phyloP scores from a whole-genome alignment of 2,113 vertebrate species.

The Thryonomys swinderianus region DNA sequence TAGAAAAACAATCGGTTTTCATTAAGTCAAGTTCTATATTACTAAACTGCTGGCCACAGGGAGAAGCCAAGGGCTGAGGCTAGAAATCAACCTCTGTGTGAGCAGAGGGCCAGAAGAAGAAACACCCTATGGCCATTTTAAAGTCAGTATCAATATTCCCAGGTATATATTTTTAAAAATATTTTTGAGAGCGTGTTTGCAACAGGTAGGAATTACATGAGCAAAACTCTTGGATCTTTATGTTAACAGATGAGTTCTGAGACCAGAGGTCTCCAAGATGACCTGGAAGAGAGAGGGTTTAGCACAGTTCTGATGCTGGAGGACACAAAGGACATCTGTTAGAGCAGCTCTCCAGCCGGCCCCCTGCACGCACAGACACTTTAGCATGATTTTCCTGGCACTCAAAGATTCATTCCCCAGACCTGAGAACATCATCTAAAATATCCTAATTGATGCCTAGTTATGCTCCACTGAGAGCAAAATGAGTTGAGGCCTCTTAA shows the following conservation, averaged over 20 bases:
- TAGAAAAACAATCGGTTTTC: neutral
- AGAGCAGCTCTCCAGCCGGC: constrained; percentile 24
- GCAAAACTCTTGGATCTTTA: neutral
- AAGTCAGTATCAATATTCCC: neutral
- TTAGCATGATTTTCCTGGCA: constrained; percentile 79
- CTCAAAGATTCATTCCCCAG: constrained; percentile 67
- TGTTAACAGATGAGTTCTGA: neutral
- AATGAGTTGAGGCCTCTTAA: neutral
- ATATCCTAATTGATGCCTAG: neutral
- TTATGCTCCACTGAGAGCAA: neutral
- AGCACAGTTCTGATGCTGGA: neutral
- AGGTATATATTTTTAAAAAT: neutral
- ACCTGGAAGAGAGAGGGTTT: neutral
- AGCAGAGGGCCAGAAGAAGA: neutral
- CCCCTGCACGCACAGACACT: constrained; percentile 61
- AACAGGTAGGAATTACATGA: neutral
- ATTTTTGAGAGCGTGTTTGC: constrained; percentile 9
- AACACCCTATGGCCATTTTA: neutral
- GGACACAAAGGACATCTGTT: neutral
- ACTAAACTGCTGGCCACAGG: neutral
- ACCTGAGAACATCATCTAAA: constrained; percentile 73
- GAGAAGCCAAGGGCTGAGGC: neutral
- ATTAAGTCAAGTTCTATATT: neutral
- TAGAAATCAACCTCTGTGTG: neutral
- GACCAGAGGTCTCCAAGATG: neutral